phyloP scores from a whole-genome alignment of 2,113 vertebrate genomes.

The Cochlearius cochlearius region DNA sequence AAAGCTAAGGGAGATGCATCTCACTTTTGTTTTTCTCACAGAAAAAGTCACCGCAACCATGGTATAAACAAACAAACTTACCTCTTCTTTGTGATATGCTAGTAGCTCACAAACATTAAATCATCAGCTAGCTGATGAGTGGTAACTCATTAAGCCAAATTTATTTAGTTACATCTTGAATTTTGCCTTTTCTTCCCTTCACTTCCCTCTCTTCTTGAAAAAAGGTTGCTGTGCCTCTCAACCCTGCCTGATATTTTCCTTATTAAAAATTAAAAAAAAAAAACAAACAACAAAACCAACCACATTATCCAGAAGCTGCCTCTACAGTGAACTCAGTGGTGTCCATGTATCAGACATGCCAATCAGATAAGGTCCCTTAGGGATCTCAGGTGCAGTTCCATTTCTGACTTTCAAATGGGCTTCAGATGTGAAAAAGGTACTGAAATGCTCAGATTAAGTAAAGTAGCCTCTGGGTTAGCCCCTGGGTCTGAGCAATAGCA shows the following conservation, averaged over 20 bases:
- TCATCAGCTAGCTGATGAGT: background rate
- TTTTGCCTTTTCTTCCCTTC: background rate
- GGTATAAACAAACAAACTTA: background rate
- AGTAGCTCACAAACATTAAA: background rate
- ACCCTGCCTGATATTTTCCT: background rate
- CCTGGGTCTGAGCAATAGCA: background rate
- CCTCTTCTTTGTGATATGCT: background rate
- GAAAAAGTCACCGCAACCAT: accelerated
- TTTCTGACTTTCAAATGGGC: background rate
- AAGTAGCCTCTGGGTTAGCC: background rate
- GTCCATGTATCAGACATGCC: background rate
- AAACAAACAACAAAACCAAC: background rate
- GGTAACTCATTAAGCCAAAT: background rate
- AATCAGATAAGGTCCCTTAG: background rate
- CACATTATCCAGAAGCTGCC: background rate
- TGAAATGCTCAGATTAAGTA: background rate
- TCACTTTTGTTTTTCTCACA: background rate
- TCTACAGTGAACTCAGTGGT: background rate
- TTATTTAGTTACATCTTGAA: background rate
- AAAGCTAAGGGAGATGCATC: background rate
- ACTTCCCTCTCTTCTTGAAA: background rate
- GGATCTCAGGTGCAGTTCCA: background rate
- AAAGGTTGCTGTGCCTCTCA: background rate
- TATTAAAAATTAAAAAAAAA: background rate
- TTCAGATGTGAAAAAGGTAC: background rate